Evolutionary conservation across 2,888 invertebrate genomes (phyloP).

Genomic region (Aspidiotus destructor): DNA sequence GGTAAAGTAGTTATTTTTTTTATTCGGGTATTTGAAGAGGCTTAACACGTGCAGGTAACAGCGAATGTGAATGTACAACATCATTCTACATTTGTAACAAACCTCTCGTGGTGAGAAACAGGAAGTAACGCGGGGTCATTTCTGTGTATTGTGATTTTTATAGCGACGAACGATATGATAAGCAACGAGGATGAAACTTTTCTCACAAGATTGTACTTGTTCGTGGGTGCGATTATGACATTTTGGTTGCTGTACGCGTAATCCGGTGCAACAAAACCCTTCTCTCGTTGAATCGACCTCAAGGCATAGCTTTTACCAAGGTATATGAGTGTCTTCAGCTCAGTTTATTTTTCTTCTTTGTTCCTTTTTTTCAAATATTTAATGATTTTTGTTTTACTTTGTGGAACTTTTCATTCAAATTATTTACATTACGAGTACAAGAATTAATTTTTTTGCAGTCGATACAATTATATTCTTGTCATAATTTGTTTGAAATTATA

Average conservation of each 20-base stretch:
- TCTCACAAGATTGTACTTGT: slow-evolving; percentile 25
- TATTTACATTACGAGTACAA: slow-evolving; percentile 6
- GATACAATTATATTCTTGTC: neutral
- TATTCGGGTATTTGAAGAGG: too few relatives aligned
- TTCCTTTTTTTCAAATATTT: slow-evolving; percentile 1
- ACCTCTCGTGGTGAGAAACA: neutral
- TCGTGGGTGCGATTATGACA: slow-evolving; percentile 17
- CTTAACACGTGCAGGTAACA: too few relatives aligned
- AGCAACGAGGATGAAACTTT: slow-evolving; percentile 26
- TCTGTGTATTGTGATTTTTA: slow-evolving; percentile 7
- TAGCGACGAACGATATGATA: slow-evolving; percentile 23
- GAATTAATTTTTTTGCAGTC: slow-evolving; percentile 13
- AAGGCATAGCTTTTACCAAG: neutral
- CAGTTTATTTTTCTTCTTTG: slow-evolving; percentile 7
- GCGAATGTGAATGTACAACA: too few relatives aligned
- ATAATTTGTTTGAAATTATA: too few relatives aligned
- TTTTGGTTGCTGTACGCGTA: slow-evolving; percentile 28
- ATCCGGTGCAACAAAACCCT: neutral
- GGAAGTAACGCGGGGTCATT: slow-evolving; percentile 7
- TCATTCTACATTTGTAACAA: too few relatives aligned
- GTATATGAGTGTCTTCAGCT: neutral
- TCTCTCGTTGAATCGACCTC: neutral
- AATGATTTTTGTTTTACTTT: slow-evolving; percentile 5
- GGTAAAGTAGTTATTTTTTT: too few relatives aligned
- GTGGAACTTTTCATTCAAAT: too few relatives aligned